These are phyloP conservation scores for Toxotes jaculatrix DNA, from an alignment of 2,113 vertebrate genomes.

Conservation along the genomic window DNA sequence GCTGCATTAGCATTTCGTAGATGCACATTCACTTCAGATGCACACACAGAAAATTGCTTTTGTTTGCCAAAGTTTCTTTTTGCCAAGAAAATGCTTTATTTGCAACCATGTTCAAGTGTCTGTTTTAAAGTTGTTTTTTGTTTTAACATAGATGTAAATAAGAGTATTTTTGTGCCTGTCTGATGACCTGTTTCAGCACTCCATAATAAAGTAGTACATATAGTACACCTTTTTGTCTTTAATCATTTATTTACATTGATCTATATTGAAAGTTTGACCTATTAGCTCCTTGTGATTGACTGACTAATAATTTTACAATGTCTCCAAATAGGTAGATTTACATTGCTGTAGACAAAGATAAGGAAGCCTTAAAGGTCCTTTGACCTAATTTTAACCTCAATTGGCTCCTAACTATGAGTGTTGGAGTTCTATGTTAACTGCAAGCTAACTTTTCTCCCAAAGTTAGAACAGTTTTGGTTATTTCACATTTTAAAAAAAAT, in stretches of 20 bases:
- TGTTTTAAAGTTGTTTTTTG: slow-evolving; percentile 45
- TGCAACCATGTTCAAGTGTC: slow-evolving; percentile 36
- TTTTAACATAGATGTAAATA: slow-evolving; percentile 82
- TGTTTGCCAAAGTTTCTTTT: slow-evolving; percentile 73
- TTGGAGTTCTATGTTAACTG: too few species aligned
- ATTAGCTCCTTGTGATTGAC: not conserved
- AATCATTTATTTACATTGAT: not conserved
- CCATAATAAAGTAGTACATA: slow-evolving; percentile 80
- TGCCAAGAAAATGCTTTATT: slow-evolving; percentile 50
- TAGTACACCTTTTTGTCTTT: slow-evolving; percentile 1
- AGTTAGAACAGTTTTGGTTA: too few species aligned
- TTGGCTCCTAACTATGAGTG: not conserved
- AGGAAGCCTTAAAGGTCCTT: not conserved
- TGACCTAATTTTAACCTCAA: not conserved
- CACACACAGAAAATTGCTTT: slow-evolving; percentile 1
- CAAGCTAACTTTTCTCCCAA: too few species aligned
- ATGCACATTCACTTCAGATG: slow-evolving; percentile 5
- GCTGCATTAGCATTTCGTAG: slow-evolving; percentile 17
- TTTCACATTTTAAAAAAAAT: too few species aligned
- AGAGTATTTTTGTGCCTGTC: slow-evolving; percentile 84
- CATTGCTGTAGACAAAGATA: not conserved
- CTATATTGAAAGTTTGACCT: not conserved
- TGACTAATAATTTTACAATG: not conserved
- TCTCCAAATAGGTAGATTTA: not conserved
- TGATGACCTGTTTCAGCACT: slow-evolving; percentile 63